Evolutionary conservation across 2,113 vertebrate species (phyloP).

Genomic region (Ceyx melanurus): DNA sequence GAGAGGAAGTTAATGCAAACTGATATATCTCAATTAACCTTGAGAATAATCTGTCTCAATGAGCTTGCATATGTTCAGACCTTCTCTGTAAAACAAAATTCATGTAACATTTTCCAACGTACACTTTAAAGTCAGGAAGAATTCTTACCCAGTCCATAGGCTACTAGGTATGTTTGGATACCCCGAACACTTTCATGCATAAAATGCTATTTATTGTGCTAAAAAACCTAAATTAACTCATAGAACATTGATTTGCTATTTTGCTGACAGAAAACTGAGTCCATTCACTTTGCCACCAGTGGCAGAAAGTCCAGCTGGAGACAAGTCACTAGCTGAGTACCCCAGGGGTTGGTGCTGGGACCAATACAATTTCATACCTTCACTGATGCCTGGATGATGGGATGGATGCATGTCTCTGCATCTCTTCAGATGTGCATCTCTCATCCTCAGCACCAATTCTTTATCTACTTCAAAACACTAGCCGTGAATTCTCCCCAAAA

Average conservation of each 20-base stretch:
- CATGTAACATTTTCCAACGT: background rate
- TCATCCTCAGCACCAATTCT: background rate
- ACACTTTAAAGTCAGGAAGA: background rate
- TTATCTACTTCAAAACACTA: background rate
- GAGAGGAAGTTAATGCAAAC: background rate
- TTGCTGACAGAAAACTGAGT: background rate
- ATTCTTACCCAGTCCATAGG: background rate
- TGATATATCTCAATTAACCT: background rate
- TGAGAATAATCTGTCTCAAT: background rate
- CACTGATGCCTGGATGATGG: background rate
- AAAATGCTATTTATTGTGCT: background rate
- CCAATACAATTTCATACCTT: background rate
- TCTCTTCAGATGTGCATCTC: background rate
- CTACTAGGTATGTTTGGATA: background rate
- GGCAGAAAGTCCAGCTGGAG: background rate
- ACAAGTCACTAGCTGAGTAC: background rate
- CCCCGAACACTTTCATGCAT: background rate
- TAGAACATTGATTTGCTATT: background rate
- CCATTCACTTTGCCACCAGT: background rate
- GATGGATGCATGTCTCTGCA: background rate
- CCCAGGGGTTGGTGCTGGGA: background rate
- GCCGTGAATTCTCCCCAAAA: background rate
- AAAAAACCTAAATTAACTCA: background rate
- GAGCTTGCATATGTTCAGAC: background rate
- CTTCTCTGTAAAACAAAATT: background rate